A percentile compares a stretch with the other conserved stretches of the same genome.
Evolutionary conservation across 2,797 vertebrate genomes (phyloP).

Genomic region (Sebastolobus altivelis): DNA sequence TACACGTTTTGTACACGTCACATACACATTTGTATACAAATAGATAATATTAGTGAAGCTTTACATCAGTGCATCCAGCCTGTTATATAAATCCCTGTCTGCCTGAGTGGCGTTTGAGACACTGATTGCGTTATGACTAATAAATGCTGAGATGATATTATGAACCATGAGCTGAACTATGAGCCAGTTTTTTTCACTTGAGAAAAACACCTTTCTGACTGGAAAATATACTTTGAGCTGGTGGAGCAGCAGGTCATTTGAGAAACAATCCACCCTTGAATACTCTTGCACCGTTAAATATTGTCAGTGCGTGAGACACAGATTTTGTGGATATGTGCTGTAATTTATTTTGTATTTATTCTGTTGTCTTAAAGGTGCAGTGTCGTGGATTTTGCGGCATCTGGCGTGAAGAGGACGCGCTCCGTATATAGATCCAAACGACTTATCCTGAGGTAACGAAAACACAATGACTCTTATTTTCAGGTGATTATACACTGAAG

Average conservation of each 20-base stretch:
- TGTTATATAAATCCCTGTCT: background rate
- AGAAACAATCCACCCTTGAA: background rate
- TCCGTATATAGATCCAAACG: too few relatives aligned
- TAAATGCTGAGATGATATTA: background rate
- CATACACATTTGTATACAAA: too few relatives aligned
- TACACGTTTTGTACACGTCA: background rate
- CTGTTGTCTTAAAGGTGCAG: background rate
- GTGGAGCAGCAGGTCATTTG: background rate
- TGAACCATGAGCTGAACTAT: background rate
- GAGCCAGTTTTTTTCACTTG: background rate
- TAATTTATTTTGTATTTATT: background rate
- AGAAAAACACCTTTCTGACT: background rate
- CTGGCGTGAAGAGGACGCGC: too few relatives aligned
- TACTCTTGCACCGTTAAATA: background rate
- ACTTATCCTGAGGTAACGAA: fast-evolving
- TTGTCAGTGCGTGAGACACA: background rate
- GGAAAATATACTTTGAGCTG: background rate
- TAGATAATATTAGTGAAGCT: background rate
- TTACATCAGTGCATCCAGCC: background rate
- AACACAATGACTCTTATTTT: too few relatives aligned
- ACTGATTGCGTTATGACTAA: background rate
- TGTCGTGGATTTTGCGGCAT: fast-evolving
- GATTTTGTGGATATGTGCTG: background rate
- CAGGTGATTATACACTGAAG: too few relatives aligned
- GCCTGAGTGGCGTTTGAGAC: background rate